Conservation (phyloP, 2,113 vertebrate genomes). For the Spheniscus mendiculus region DNA sequence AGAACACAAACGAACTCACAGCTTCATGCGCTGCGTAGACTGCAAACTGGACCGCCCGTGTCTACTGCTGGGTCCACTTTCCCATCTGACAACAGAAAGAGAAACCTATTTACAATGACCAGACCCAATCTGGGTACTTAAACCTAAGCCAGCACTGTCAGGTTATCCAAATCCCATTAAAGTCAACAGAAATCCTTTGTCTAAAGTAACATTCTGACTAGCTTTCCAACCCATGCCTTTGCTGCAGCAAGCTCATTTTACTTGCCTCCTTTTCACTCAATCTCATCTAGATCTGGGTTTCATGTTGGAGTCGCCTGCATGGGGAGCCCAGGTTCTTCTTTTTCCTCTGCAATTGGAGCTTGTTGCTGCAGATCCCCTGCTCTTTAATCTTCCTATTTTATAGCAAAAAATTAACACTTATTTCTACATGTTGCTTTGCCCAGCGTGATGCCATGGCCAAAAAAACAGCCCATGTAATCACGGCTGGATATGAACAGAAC, state of each 20-base stretch:
- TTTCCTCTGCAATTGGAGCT: neutral
- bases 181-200: neutral
- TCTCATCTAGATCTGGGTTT: neutral
- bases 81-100: neutral
- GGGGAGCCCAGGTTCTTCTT: neutral
- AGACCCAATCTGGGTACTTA: neutral
- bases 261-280: neutral
- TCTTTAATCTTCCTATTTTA: neutral
- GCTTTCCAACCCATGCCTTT: neutral
- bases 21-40: accelerated
- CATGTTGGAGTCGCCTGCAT: neutral
- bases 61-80: neutral
- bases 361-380: neutral
- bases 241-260: neutral
- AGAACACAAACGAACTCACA: neutral
- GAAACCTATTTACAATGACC: neutral
- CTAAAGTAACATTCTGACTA: neutral
- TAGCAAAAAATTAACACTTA: neutral
- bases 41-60: neutral
- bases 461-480: neutral
- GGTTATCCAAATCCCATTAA: neutral
- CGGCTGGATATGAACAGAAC: neutral
- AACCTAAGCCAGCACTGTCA: neutral
- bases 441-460: accelerated
- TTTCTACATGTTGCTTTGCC: neutral